A percentile compares a stretch with the other conserved stretches of the same genome.
These are phyloP conservation scores for Gastrophysa polygoni DNA, from an alignment of 2,888 invertebrate species.

Conservation along the genomic window DNA sequence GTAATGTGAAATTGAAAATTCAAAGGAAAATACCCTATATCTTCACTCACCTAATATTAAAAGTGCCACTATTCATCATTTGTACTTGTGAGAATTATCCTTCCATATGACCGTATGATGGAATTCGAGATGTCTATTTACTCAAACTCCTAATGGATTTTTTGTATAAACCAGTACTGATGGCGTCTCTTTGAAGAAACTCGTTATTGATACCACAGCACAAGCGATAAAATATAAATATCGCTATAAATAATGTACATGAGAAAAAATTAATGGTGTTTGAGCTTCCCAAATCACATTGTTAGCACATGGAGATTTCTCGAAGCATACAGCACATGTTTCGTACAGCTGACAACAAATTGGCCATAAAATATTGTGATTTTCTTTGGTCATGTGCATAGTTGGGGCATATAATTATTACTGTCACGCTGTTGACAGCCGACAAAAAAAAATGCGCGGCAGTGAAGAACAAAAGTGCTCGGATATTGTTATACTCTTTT, in stretches of 20 bases:
- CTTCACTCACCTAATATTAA: no score
- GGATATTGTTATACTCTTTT: background rate
- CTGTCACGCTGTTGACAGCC: background rate
- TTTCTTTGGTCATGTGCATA: constrained; percentile 3
- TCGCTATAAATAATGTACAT: constrained; percentile 20
- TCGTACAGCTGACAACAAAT: constrained; percentile 27
- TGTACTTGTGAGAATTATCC: background rate
- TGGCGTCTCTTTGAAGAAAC: constrained; percentile 29
- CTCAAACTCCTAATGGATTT: constrained; percentile 21
- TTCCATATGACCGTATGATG: constrained; percentile 2
- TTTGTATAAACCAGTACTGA: constrained; percentile 27
- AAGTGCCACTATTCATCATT: background rate
- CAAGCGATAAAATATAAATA: constrained; percentile 16
- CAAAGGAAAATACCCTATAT: no score
- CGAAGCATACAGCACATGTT: constrained; percentile 14
- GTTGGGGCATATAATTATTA: background rate
- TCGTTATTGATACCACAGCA: constrained; percentile 24
- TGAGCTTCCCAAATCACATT: constrained; percentile 25
- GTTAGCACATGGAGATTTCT: constrained; percentile 29
- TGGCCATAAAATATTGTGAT: constrained; percentile 22
- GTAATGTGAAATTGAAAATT: no score
- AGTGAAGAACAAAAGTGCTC: background rate
- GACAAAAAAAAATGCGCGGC: background rate
- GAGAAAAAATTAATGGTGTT: constrained; percentile 17
- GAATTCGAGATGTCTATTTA: constrained; percentile 18